Conservation (phyloP, 2,888 invertebrate genomes). For the Bedellia somnulentella region DNA sequence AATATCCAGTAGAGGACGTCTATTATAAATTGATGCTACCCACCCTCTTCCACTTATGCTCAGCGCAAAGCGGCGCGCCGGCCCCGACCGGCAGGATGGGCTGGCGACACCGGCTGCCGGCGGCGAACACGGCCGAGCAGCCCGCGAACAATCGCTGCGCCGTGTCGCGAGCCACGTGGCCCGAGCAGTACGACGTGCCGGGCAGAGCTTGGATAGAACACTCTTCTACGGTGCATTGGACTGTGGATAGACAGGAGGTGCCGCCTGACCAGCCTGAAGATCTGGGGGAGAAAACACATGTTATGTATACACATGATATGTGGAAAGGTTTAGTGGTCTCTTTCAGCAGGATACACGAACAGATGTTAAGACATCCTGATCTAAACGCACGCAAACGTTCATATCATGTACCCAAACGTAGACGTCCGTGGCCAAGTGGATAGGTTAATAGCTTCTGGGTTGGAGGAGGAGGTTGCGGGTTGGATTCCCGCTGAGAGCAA, state of each 20-base stretch:
- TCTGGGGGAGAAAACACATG: no score
- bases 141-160: slow-evolving; percentile 72
- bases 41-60: slow-evolving; percentile 81
- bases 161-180: slow-evolving; percentile 82
- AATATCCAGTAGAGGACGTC: no score
- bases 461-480: no score
- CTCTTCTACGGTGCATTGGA: slow-evolving; percentile 23
- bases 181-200: slow-evolving; percentile 78
- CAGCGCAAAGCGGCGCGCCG: slow-evolving; percentile 80
- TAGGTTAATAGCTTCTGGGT: no score
- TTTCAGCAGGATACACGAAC: no score
- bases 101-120: slow-evolving; percentile 45
- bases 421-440: no score
- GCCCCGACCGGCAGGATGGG: slow-evolving; percentile 44
- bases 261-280: slow-evolving; percentile 38
- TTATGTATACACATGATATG: slow-evolving; percentile 1
- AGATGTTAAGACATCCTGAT: no score
- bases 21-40: no score
- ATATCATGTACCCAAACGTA: no score
- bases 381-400: no score
- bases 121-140: slow-evolving; percentile 53
- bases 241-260: slow-evolving; percentile 18
- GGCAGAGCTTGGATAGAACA: slow-evolving; percentile 62
- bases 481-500: no score
- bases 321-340: no score